Conservation (phyloP, 2,113 vertebrate genomes). For the Limnothrissa miodon region DNA sequence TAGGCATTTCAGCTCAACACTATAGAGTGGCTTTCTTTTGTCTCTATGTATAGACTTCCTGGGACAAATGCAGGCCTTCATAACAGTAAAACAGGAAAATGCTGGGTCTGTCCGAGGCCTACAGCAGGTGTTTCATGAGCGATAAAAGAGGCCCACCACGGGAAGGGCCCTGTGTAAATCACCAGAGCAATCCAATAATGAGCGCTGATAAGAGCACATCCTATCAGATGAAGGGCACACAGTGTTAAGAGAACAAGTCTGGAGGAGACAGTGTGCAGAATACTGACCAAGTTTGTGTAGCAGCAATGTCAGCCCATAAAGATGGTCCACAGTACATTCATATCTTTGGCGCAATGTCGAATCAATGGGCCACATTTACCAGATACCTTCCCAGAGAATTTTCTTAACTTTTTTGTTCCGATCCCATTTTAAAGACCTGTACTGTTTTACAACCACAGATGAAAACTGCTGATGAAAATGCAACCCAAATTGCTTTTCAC, state of each 20-base stretch:
- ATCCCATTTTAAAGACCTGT: too few relatives aligned
- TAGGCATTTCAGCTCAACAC: not conserved
- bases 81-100: not conserved
- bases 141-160: constrained; percentile 32
- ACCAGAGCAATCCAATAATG: not conserved
- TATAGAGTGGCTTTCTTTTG: not conserved
- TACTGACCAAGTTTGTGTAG: not conserved
- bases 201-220: constrained; percentile 23
- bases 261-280: not conserved
- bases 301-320: not conserved
- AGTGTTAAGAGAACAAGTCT: not conserved
- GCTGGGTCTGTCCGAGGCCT: not conserved
- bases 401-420: too few relatives aligned
- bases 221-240: constrained; percentile 16
- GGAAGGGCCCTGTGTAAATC: constrained; percentile 9
- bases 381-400: too few relatives aligned
- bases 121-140: constrained; percentile 31
- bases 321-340: not conserved
- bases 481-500: too few relatives aligned
- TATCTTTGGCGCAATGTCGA: too few relatives aligned
- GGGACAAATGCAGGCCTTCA: constrained; percentile 3
- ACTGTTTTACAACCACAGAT: too few relatives aligned
- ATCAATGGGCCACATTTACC: too few relatives aligned
- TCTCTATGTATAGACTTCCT: not conserved
- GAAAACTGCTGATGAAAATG: too few relatives aligned